phyloP scores from a whole-genome alignment of 1,140 invertebrate species.

The Saccostrea glomerata region DNA sequence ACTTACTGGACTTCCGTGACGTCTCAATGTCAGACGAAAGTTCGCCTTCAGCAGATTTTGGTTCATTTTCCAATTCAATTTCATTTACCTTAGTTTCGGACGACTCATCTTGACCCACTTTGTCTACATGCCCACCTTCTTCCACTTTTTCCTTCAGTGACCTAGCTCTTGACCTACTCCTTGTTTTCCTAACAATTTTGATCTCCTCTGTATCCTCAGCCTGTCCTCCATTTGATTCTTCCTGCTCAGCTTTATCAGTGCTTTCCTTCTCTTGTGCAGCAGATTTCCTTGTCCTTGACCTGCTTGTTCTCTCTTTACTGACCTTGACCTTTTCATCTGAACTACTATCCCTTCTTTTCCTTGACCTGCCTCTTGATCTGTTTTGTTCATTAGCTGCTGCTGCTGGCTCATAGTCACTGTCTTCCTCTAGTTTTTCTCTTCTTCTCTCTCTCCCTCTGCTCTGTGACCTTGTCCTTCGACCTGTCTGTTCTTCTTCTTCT shows the following conservation, averaged over 20 bases:
- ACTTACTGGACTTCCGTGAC: background rate
- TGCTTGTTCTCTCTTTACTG: conserved; percentile 32
- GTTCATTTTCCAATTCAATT: background rate
- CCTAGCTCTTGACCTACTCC: conserved; percentile 19
- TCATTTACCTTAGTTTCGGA: background rate
- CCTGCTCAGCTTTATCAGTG: background rate
- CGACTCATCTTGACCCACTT: background rate
- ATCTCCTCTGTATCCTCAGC: conserved; percentile 32
- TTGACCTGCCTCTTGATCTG: background rate
- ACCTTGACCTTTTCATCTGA: background rate
- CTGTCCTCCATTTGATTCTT: background rate
- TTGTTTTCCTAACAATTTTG: conserved; percentile 43
- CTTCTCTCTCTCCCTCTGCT: background rate
- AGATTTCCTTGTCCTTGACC: conserved; percentile 18
- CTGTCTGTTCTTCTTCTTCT: background rate
- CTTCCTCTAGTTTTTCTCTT: conserved; percentile 12
- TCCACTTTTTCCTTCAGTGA: background rate
- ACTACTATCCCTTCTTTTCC: conserved; percentile 14
- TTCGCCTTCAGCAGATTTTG: background rate
- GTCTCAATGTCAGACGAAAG: background rate
- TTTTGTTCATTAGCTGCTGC: background rate
- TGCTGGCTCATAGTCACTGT: background rate
- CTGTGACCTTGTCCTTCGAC: conserved; percentile 35
- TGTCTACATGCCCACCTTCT: background rate
- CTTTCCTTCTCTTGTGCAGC: background rate